phyloP scores from a whole-genome alignment of 2,888 invertebrate genomes.

The Lasioglossum pauxillum region DNA sequence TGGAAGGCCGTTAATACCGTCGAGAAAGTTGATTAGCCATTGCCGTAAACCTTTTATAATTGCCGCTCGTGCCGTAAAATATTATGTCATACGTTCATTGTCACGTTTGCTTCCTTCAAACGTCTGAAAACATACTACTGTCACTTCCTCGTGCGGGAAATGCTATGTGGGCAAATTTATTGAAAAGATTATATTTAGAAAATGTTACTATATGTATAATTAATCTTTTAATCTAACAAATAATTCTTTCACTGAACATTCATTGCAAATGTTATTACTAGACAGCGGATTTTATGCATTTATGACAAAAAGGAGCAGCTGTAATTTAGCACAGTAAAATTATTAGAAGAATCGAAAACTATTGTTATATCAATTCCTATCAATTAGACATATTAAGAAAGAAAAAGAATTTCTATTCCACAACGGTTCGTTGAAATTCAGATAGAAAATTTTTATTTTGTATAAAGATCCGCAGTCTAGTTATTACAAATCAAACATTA shows the following conservation, averaged over 20 bases:
- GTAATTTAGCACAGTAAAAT: too few species aligned
- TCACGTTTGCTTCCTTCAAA: not conserved
- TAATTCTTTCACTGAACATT: not conserved
- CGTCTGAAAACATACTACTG: not conserved
- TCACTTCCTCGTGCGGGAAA: not conserved
- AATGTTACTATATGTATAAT: not conserved
- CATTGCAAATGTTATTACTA: not conserved
- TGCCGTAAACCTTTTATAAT: not conserved
- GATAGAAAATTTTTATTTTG: too few species aligned
- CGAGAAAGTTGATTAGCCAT: slow-evolving; percentile 16
- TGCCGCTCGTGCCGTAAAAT: not conserved
- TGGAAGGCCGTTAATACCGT: not conserved
- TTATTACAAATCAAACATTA: not conserved
- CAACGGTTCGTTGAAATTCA: too few species aligned
- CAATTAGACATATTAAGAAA: too few species aligned
- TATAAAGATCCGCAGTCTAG: too few species aligned
- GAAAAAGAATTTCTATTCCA: too few species aligned
- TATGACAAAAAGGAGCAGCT: too few species aligned
- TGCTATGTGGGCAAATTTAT: not conserved
- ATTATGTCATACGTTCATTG: slow-evolving; percentile 7
- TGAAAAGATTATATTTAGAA: not conserved
- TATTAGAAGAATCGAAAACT: too few species aligned
- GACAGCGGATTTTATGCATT: too few species aligned
- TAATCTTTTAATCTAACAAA: not conserved
- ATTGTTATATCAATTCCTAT: too few species aligned